These are phyloP conservation scores for Echinops telfairi DNA, from an alignment of 2,113 vertebrate species.

Conservation along the genomic window DNA sequence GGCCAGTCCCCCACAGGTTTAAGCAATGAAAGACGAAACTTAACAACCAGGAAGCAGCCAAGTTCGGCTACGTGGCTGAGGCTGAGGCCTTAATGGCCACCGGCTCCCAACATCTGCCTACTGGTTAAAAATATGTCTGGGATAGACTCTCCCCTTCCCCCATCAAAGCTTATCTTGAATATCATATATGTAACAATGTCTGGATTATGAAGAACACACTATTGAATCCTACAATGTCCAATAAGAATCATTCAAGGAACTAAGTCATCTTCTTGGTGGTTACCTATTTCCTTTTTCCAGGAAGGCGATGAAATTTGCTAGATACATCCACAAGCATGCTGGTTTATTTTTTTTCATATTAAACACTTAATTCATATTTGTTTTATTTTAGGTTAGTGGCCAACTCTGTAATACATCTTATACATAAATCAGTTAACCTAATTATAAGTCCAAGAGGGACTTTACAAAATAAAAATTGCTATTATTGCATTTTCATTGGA, in stretches of 20 bases:
- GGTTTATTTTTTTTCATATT: not conserved
- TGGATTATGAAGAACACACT: not conserved
- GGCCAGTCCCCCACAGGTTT: too few species aligned
- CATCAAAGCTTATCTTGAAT: slow-evolving; percentile 86
- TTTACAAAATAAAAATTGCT: not conserved
- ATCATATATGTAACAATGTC: not conserved
- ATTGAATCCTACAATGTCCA: slow-evolving; percentile 1
- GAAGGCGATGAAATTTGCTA: not conserved
- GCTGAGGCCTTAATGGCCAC: too few species aligned
- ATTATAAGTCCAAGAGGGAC: not conserved
- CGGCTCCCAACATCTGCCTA: too few species aligned
- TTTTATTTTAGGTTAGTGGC: slow-evolving; percentile 21
- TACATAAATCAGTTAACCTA: not conserved
- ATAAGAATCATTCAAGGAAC: not conserved
- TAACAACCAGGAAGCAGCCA: too few species aligned
- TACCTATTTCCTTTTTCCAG: not conserved
- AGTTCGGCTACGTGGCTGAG: too few species aligned
- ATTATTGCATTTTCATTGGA: slow-evolving; percentile 20
- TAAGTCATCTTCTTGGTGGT: not conserved
- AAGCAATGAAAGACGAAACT: too few species aligned
- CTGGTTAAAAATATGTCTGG: slow-evolving; percentile 12
- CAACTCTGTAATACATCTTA: not conserved
- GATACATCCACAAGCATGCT: not conserved
- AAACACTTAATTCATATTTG: not conserved
- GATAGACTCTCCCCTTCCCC: not conserved